A percentile compares a stretch with the other conserved stretches of the same genome.
These are phyloP conservation scores for Noctua comes DNA, from an alignment of 2,888 invertebrate genomes.

Conservation along the genomic window DNA sequence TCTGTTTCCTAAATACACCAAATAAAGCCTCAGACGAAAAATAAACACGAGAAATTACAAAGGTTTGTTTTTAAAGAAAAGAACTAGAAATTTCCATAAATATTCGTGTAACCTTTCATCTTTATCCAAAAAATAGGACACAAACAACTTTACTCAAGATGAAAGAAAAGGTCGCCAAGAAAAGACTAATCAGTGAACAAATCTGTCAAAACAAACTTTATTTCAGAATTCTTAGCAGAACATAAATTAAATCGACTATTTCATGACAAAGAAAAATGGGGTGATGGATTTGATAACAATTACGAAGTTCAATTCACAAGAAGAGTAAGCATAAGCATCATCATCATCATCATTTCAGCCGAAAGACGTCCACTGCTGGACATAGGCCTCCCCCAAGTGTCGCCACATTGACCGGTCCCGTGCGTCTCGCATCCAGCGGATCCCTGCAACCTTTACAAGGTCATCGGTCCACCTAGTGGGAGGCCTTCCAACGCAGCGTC, in stretches of 20 bases:
- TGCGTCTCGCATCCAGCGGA: too few species aligned
- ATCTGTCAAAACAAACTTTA: slow-evolving; percentile 24
- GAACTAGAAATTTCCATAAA: background rate
- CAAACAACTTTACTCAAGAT: slow-evolving; percentile 1
- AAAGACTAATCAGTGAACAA: slow-evolving; percentile 15
- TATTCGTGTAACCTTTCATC: background rate
- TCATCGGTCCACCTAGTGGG: too few species aligned
- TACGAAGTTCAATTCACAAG: background rate
- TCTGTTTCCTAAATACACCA: background rate
- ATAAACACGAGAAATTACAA: background rate
- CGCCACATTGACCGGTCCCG: too few species aligned
- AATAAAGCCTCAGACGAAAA: background rate
- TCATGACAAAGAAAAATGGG: background rate
- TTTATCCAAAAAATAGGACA: slow-evolving; percentile 18
- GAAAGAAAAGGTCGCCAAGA: slow-evolving; percentile 2
- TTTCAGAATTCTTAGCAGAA: background rate
- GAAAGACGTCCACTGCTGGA: too few species aligned
- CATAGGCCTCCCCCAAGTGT: too few species aligned
- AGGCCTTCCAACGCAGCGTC: too few species aligned
- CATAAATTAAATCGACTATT: background rate
- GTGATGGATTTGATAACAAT: background rate
- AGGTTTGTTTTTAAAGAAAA: background rate
- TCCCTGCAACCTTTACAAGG: too few species aligned
- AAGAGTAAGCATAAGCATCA: background rate
- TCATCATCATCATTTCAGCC: too few species aligned